Base-by-base conservation (phyloP, 2,888 invertebrate genomes). In the Oxyteleia sp. region DNA sequence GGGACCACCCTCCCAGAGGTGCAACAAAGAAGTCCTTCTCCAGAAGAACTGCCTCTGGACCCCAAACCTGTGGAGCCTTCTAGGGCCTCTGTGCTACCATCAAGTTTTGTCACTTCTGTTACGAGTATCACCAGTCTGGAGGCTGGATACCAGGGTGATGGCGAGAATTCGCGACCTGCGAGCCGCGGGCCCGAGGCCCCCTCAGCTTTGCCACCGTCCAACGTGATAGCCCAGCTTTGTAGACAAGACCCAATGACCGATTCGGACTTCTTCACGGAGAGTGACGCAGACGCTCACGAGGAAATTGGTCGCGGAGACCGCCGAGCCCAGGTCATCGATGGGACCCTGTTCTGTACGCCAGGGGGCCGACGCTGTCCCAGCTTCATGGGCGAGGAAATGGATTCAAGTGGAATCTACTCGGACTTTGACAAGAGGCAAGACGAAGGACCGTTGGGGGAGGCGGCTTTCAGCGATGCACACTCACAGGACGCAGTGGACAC, bases 131-230 rank as follows among this genome's bases (percentile, higher is more conserved):
- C 97, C 26, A 98, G 98, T 93, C 94, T 98, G 86, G 98, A 98
- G 93, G 97, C 96, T n/a, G 98, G 98, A 45, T 98, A 98, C 94
- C 98, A 98, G 94, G 98, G 98, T 8, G 97, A 97, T 93, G 97
- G 97, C 4, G 97, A 97, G 94, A 97, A 97, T 95, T 97, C 97
- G 20, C 94, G 97, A 80, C 97, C 97, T 0, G 97, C 96, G 0
- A 97, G 97, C 88, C 95, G 97, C 84, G 96, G 96, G 55, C 96
- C 96, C 35, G 97, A 97, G 91, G 96, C 96, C 90, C 96, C 96
- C 3, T 95, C 95, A 94, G 95, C 68, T 91, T 94, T 84, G 0
- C 87, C 90, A 8, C 68, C 45, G 85, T 75, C 87, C 5, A 85
- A 76, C 71, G 81, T 86, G 18, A 84, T 82, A 23, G 85, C 61